These are phyloP conservation scores for Muscina levida DNA, from an alignment of 2,888 invertebrate genomes.

Conservation along the genomic window DNA sequence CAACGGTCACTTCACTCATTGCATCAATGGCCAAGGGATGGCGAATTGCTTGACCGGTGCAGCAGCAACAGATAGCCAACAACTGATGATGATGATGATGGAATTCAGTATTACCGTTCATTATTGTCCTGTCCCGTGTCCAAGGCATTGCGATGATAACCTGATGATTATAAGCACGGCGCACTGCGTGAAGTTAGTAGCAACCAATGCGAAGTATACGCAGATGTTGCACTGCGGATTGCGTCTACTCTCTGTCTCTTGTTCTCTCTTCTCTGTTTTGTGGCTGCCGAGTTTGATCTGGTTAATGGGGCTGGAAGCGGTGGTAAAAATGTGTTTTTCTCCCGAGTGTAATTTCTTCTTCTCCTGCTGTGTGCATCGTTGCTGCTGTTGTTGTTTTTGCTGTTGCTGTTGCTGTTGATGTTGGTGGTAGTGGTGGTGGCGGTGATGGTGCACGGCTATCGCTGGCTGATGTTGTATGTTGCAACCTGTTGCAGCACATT, in stretches of 20 bases:
- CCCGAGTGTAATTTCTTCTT: not conserved
- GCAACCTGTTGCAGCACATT: slow-evolving; percentile 75
- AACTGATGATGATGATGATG: slow-evolving; percentile 2
- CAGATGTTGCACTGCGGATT: not conserved
- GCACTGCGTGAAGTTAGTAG: no score
- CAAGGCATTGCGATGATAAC: not conserved
- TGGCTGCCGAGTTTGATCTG: slow-evolving; percentile 61
- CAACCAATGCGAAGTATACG: no score
- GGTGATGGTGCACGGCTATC: slow-evolving; percentile 62
- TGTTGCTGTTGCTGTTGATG: no score
- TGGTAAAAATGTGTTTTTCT: slow-evolving; percentile 71
- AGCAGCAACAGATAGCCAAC: slow-evolving; percentile 5
- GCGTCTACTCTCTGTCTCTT: slow-evolving; percentile 40
- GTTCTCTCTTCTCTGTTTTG: slow-evolving; percentile 64
- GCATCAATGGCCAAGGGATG: no score
- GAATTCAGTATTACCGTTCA: slow-evolving; percentile 29
- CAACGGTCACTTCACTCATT: slow-evolving; percentile 10
- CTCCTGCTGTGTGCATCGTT: slow-evolving; percentile 67
- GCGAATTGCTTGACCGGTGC: not conserved
- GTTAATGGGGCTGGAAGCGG: slow-evolving; percentile 66
- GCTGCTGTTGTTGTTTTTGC: slow-evolving; percentile 57
- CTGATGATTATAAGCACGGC: not conserved
- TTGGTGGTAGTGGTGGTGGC: no score
- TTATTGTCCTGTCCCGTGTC: not conserved
- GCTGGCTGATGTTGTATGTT: slow-evolving; percentile 56